A percentile compares a stretch with the other conserved stretches of the same genome.
Evolutionary conservation across 2,888 invertebrate species (phyloP).

Genomic region (Zygothrica quintamaculata): DNA sequence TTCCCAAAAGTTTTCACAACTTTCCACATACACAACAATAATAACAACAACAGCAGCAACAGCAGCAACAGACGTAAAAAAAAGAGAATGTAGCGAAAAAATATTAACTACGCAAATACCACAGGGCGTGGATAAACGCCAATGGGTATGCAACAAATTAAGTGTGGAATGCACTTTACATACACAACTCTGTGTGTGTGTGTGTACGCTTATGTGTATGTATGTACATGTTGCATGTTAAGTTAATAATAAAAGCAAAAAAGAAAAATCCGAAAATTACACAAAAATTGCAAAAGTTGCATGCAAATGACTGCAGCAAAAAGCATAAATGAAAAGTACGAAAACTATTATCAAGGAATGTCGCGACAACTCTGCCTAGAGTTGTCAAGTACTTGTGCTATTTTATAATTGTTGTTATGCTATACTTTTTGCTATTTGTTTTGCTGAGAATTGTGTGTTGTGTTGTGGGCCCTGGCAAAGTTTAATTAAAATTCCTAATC

Average conservation of each 20-base stretch:
- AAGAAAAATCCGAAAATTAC: slow-evolving; percentile 28
- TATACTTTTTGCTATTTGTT: slow-evolving; percentile 23
- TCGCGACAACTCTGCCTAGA: slow-evolving; percentile 60
- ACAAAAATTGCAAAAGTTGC: slow-evolving; percentile 34
- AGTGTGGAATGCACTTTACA: slow-evolving; percentile 65
- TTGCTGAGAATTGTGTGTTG: slow-evolving; percentile 41
- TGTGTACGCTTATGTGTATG: not conserved
- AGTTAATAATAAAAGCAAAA: slow-evolving; percentile 63
- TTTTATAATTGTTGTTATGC: slow-evolving; percentile 53
- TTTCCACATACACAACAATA: slow-evolving; percentile 7
- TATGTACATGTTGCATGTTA: not conserved
- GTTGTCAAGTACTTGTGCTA: slow-evolving; percentile 59
- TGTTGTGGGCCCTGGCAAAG: slow-evolving; percentile 49
- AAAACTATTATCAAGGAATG: slow-evolving; percentile 73
- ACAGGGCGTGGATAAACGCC: slow-evolving; percentile 28
- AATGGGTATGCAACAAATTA: slow-evolving; percentile 72
- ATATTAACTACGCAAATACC: slow-evolving; percentile 54
- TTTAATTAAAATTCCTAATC: slow-evolving; percentile 82
- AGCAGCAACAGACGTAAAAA: slow-evolving; percentile 12
- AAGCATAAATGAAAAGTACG: slow-evolving; percentile 55
- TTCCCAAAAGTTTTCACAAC: slow-evolving; percentile 51
- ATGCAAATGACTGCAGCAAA: slow-evolving; percentile 30
- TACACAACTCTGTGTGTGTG: slow-evolving; percentile 4
- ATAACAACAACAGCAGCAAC: slow-evolving; percentile 24
- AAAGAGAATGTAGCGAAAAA: slow-evolving; percentile 13